Base-by-base conservation (phyloP, 2,888 invertebrate species). In the Cremastobaeus sp. region DNA sequence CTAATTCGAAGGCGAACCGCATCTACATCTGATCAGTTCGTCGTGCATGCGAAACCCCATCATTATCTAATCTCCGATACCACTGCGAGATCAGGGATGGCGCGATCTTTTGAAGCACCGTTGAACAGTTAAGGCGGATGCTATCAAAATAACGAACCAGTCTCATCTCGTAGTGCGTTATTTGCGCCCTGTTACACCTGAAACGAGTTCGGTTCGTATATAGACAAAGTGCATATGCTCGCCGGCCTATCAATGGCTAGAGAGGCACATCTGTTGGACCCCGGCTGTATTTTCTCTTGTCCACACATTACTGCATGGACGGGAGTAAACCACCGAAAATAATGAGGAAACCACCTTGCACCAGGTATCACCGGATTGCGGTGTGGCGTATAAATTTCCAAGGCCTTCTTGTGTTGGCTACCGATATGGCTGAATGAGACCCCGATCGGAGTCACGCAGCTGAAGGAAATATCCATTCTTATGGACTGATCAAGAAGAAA, bases 101-200 rank as follows among this genome's bases (percentile, higher is more conserved):
- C 12, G 15, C 11, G 30, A 48, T 32, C 37, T 17, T 60, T 54
- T n/a, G 35, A 55, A 55, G 70, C 43, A 52, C 45, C 71, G 64
- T 35, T 50, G 35, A 50, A 25, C 55, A 52, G 65, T 50, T 62
- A 48, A 64, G 57, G 74, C 76, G 80, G 66, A 78, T 75, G 79
- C 83, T 84, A 85, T 85, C 85, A 82, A 84, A 85, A 84, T 85
- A 85, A 85, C 81, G 84, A 85, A 81, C 78, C 80, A 77, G 79
- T 79, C 81, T 81, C 81, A 81, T 83, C 82, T 81, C 76, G 76
- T 76, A 79, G 82, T 79, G 77, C 76, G 81, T 85, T 83, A 84
- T 78, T 81, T 76, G 81, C 83, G 84, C 81, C 73, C 78, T 80
- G 82, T 73, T 84, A 83, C 79, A 78, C 78, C 76, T 78, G 78